These are phyloP conservation scores for Plusia festucae DNA, from an alignment of 2,888 invertebrate genomes.

Conservation along the genomic window DNA sequence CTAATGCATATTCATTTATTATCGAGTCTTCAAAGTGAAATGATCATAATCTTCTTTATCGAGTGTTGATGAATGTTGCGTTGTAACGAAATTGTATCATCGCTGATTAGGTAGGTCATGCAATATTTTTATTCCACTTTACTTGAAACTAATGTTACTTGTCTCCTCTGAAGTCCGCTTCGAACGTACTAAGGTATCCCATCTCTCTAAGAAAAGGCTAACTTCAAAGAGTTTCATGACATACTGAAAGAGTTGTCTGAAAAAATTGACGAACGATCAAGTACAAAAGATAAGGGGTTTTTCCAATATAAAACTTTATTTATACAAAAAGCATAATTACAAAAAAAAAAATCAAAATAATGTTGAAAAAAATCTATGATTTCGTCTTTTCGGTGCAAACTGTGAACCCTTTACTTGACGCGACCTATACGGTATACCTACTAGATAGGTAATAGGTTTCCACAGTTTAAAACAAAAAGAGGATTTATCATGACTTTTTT, in stretches of 20 bases:
- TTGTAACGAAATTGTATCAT: slow-evolving; percentile 10
- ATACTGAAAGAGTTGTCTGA: not conserved
- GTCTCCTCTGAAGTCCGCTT: not conserved
- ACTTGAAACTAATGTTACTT: slow-evolving; percentile 4
- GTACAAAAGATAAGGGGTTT: slow-evolving; percentile 42
- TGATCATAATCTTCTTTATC: not conserved
- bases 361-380: too few relatives aligned
- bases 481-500: too few relatives aligned
- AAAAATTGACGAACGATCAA: slow-evolving; percentile 25
- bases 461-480: too few relatives aligned
- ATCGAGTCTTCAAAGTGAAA: slow-evolving; percentile 8
- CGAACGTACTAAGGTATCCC: not conserved
- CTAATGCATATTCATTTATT: slow-evolving; percentile 16
- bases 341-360: too few relatives aligned
- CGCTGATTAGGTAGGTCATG: slow-evolving; percentile 33
- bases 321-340: too few relatives aligned
- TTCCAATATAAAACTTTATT: too few relatives aligned
- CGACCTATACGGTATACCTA: too few relatives aligned
- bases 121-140: slow-evolving; percentile 41
- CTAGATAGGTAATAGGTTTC: too few relatives aligned
- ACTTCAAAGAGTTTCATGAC: not conserved
- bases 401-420: too few relatives aligned
- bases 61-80: slow-evolving; percentile 3
- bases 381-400: too few relatives aligned
- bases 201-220: not conserved